Base-by-base conservation (phyloP, 2,888 invertebrate genomes). In the Cephus pygmeus region DNA sequence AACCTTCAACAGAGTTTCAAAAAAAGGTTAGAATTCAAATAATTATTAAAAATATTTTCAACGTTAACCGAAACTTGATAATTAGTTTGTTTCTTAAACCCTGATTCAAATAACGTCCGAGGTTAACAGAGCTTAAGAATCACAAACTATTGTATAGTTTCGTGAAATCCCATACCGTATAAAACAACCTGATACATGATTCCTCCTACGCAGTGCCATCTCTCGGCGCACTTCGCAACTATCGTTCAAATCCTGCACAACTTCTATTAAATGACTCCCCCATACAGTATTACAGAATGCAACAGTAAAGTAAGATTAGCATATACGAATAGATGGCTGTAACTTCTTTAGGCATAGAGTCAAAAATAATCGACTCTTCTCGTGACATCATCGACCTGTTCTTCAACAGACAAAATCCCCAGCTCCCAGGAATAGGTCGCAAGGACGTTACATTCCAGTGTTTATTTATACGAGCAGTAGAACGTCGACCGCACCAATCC, bases 371-470 rank as follows among this genome's bases (percentile, higher is more conserved):
- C 6, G 56, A 56, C 23, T 23, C 56, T 23, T 23, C 23, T 23
- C 23, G 12, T 71, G 71, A 71, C 71, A 30, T 71, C 71, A 71
- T 71, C 71, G 31, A 23, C 31, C 71, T 15, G 71, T 71, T 9
- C 23, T 76, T 82, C 76, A 81, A 79, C 79, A 83, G 84, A 84
- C 6, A 77, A 83, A 85, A 85, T 84, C 83, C 83, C 83, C 82
- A 83, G 75, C 80, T 87, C 83, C 86, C 87, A 88, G 87, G 82
- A 89, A 88, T 89, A 89, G 86, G 84, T 80, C 83, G 84, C 82
- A 79, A 83, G 84, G 84, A 84, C 86, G 87, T 33, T 33, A 85
- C 84, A 86, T 86, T 85, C 82, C 83, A 85, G 77, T 75, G 80
- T 83, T 86, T 87, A 88, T 88, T 87, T 85, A 86, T 87, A 85